Evolutionary conservation across 64 coral and sea anemone species (phyloP), one percentile per base, ranked within the genome.

Genomic region (Montipora sp.): DNA sequence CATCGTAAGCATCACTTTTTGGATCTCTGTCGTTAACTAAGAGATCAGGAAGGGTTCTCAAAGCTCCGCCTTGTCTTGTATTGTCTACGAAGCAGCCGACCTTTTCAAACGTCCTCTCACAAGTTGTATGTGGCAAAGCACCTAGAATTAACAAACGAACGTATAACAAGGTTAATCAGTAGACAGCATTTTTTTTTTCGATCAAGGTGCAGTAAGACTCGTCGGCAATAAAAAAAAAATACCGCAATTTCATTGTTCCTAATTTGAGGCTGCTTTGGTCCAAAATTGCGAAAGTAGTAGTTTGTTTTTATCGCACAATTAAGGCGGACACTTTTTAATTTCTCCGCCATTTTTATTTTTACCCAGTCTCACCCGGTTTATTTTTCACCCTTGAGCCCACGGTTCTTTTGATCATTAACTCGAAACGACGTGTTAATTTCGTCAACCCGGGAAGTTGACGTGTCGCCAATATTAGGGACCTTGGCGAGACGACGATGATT

Each of bases 11-110:
- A 19, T 68, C 24, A 36, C 91, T 93, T 1, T 50, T 78, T 27
- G 63, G n/a, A 45, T 93, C 91, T 87, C 91, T 83, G 47, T 93
- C 91, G 45, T 93, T 93, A 44, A 93, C 57, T 16, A 93, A 63
- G 49, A 87, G 75, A 11, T 87, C 46, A 2, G 91, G 91, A 13
- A 93, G 83, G 22, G 91, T 83, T 57, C 91, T 87, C 10, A 77
- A 59, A 7, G 77, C 36, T 15, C 81, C 81, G 3, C 47, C 18
- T 27, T 68, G 24, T 47, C 74, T 53, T 14, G 44, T 73, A 4
- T 91, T 83, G n/a, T 91, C 90, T 47, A 75, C 55, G 27, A 91
- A 91, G 8, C 90, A 80, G 6, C 80, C 90, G 5, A 83, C 71
- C 68, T 91, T 91, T n/a, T 91, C 90, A 20, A 73, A 91, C 1